These are phyloP conservation scores for Amphipyra berbera DNA, from an alignment of 2,888 invertebrate genomes.

Conservation along the genomic window DNA sequence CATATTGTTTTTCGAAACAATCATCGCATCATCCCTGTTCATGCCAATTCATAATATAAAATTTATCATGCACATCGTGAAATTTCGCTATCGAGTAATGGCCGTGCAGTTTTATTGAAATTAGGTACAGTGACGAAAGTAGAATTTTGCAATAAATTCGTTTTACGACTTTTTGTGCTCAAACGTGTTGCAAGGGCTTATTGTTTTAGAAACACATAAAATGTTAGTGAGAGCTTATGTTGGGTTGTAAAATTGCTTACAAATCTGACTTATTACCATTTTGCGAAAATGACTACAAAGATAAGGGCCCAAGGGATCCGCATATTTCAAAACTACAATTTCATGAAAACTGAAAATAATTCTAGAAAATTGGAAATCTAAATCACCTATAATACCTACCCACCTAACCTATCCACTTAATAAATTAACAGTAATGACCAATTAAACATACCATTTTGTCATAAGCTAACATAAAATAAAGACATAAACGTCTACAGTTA, in stretches of 20 bases:
- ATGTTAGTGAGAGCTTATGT: conserved; percentile 3
- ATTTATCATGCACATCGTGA: conserved; percentile 46
- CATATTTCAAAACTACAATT: background rate
- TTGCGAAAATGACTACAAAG: background rate
- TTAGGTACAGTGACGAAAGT: conserved; percentile 44
- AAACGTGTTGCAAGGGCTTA: conserved; percentile 26
- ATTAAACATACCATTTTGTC: background rate
- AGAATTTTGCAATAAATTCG: conserved; percentile 34
- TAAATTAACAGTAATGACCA: background rate
- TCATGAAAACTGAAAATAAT: conserved; percentile 2
- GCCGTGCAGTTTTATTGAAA: conserved; percentile 30
- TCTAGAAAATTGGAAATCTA: background rate
- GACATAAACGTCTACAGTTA: background rate
- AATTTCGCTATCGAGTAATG: conserved; percentile 29
- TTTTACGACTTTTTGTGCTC: conserved; percentile 24
- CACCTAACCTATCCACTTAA: no score
- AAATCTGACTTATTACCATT: background rate
- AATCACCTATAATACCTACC: background rate
- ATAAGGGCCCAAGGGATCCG: background rate
- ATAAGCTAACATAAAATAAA: background rate
- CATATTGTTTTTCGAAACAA: conserved; percentile 50
- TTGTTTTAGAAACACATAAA: conserved; percentile 17
- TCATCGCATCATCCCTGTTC: conserved; percentile 30
- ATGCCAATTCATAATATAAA: conserved; percentile 26
- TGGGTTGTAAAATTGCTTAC: background rate